These are phyloP conservation scores for Aspidoscelis tigris DNA, from an alignment of 2,113 vertebrate genomes.

Conservation along the genomic window DNA sequence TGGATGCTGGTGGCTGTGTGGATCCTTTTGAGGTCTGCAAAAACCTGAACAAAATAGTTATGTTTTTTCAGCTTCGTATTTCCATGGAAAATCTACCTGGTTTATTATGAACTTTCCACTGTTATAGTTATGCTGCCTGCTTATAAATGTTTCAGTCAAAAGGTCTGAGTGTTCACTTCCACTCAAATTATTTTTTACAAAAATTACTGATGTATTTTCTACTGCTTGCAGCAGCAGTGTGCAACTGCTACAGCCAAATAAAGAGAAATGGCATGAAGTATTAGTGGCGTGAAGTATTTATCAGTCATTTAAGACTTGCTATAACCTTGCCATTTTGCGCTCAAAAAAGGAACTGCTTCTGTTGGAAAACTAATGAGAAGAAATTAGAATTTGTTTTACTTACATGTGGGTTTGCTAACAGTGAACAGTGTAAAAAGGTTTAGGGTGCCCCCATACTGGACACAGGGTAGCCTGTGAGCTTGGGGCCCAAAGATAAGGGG, in stretches of 20 bases:
- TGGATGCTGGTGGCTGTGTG: background rate
- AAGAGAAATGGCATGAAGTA: background rate
- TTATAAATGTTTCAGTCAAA: background rate
- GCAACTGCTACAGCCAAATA: no score
- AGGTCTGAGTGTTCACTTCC: background rate
- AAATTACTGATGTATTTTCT: background rate
- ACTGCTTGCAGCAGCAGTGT: background rate
- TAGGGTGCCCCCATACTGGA: no score
- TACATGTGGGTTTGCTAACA: no score
- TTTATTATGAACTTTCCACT: background rate
- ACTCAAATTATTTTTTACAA: background rate
- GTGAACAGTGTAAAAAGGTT: no score
- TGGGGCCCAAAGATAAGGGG: no score
- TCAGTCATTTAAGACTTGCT: no score
- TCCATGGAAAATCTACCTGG: background rate
- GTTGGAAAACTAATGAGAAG: no score
- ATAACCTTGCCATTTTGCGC: no score
- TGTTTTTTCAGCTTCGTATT: background rate
- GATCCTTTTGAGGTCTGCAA: background rate
- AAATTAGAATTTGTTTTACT: no score
- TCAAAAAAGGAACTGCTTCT: no score
- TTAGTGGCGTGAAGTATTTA: no score
- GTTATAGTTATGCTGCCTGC: background rate
- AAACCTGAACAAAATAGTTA: background rate
- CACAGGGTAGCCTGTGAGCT: no score